Evolutionary conservation across 1,140 invertebrate genomes (phyloP).

Genomic region (Medauroidea extradentata): DNA sequence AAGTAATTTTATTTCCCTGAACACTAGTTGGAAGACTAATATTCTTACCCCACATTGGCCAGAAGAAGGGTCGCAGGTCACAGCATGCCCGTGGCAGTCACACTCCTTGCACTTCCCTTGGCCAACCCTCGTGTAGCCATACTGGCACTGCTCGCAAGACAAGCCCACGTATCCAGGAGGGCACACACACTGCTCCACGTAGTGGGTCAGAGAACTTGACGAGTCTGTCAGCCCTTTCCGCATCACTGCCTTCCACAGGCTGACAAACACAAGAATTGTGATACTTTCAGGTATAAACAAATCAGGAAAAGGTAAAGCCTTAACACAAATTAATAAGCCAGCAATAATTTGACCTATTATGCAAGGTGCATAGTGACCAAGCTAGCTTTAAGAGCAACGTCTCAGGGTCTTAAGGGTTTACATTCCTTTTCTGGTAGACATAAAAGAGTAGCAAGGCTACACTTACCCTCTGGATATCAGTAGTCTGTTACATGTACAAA

Average conservation of each 20-base stretch:
- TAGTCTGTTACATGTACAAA: no score
- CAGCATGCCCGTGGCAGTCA: constrained; percentile 83
- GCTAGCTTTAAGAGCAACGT: no score
- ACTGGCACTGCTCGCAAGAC: constrained; percentile 79
- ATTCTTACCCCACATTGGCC: constrained; percentile 70
- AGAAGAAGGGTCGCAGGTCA: constrained; percentile 71
- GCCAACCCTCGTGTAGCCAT: constrained; percentile 66
- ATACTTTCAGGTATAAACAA: no score
- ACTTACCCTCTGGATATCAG: no score
- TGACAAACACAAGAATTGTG: background rate
- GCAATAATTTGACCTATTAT: background rate
- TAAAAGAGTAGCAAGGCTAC: no score
- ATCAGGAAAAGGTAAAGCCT: no score
- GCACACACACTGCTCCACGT: constrained; percentile 53
- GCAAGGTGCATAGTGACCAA: no score
- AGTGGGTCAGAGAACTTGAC: constrained; percentile 23
- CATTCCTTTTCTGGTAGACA: no score
- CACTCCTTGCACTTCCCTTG: constrained; percentile 71
- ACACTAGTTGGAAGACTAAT: no score
- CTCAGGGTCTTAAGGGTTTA: no score
- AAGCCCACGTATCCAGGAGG: constrained; percentile 65
- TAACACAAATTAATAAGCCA: no score
- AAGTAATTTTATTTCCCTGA: background rate
- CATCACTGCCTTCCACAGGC: constrained; percentile 22
- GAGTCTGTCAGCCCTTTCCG: background rate